Conservation (phyloP, 1,140 invertebrate genomes). For the Pogonomyrmex californicus region DNA sequence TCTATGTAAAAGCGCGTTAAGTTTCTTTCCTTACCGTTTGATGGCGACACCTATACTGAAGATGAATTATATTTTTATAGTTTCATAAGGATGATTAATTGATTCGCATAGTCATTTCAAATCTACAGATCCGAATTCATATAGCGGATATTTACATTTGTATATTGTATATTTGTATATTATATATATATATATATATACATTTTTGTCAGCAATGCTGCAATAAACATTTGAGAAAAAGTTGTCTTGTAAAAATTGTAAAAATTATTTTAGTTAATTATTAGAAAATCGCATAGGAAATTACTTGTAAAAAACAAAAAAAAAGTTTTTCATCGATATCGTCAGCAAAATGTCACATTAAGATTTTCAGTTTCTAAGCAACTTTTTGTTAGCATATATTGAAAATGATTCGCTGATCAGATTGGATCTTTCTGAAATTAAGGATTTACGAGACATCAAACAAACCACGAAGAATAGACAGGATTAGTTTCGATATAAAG, state of each 20-base stretch:
- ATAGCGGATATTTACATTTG: neutral
- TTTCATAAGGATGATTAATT: neutral
- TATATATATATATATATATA: neutral
- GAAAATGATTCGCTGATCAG: slow-evolving; percentile 19
- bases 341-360: neutral
- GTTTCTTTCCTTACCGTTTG: slow-evolving; percentile 42
- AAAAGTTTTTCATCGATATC: neutral
- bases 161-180: neutral
- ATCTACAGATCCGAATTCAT: neutral
- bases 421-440: slow-evolving; percentile 35
- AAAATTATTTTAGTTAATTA: neutral
- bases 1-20: neutral
- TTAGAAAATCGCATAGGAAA: neutral
- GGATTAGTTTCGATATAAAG: slow-evolving; percentile 26
- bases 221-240: neutral
- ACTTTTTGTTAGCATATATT: neutral
- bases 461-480: neutral
- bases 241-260: neutral
- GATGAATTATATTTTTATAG: neutral
- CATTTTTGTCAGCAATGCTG: neutral
- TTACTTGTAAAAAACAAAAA: neutral
- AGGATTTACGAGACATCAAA: slow-evolving; percentile 50
- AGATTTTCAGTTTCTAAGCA: neutral
- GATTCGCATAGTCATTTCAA: neutral
- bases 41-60: slow-evolving; percentile 37